A percentile compares a stretch with the other conserved stretches of the same genome.
Conservation (phyloP, 23 tunicate species). For the Trididemnum clinides region DNA sequence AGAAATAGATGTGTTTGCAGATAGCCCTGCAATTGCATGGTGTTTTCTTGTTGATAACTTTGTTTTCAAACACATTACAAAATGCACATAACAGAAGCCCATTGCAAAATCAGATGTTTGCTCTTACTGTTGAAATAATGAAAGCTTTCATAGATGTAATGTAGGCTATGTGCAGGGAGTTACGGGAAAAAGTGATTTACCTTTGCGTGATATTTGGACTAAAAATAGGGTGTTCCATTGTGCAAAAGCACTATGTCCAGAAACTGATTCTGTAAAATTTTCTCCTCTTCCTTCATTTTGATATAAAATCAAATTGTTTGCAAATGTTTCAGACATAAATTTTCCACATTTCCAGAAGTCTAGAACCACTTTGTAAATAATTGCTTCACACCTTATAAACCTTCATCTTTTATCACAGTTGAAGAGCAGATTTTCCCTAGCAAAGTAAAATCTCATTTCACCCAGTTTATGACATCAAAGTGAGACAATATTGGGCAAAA, state of each 20-base stretch:
- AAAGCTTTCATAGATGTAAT: conserved; percentile 44
- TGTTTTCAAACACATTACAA: conserved; percentile 33
- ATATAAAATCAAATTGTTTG: conserved; percentile 32
- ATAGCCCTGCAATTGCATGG: conserved; percentile 50
- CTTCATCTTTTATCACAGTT: conserved; percentile 32
- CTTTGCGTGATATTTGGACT: conserved; percentile 37
- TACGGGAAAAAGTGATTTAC: conserved; percentile 22
- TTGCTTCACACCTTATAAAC: conserved; percentile 29
- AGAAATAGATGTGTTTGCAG: conserved; percentile 28
- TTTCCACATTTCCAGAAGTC: conserved; percentile 16
- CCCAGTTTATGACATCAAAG: conserved; percentile 37
- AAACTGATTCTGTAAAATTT: conserved; percentile 40
- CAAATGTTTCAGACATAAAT: conserved; percentile 34
- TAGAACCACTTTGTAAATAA: conserved; percentile 15
- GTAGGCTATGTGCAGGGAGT: conserved; percentile 24
- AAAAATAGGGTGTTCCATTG: conserved; percentile 26
- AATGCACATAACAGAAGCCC: conserved; percentile 45
- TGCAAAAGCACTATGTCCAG: conserved; percentile 48
- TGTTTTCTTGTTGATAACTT: conserved; percentile 35
- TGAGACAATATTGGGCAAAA: conserved; percentile 23
- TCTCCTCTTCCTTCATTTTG: conserved; percentile 41
- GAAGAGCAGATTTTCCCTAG: conserved; percentile 45
- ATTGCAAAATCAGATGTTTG: conserved; percentile 26
- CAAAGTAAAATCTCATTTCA: conserved; percentile 19
- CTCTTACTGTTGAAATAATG: conserved; percentile 33